Conservation (phyloP, 2,797 vertebrate genomes). For the Lithobates sylvaticus region DNA sequence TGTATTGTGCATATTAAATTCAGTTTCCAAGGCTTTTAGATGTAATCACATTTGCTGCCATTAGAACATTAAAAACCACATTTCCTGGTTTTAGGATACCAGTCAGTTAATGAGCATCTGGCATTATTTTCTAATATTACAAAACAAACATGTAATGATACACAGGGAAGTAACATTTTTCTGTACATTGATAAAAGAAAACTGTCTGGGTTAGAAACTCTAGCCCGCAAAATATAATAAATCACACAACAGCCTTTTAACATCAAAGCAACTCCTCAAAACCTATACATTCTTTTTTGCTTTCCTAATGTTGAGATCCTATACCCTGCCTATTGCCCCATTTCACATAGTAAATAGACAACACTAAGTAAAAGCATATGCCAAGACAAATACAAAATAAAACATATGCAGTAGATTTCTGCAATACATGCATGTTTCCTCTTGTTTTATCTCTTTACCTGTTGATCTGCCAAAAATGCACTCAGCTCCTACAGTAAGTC, state of each 20-base stretch:
- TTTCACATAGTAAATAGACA: background rate
- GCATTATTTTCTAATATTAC: constrained; percentile 53
- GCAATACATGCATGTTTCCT: too few relatives aligned
- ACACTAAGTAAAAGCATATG: too few relatives aligned
- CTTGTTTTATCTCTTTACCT: too few relatives aligned
- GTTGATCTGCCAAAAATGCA: too few relatives aligned
- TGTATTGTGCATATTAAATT: constrained; percentile 50
- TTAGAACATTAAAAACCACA: constrained; percentile 54
- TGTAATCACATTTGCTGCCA: constrained; percentile 55
- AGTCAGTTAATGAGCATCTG: constrained; percentile 57
- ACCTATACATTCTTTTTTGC: background rate
- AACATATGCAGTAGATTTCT: too few relatives aligned
- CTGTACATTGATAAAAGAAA: constrained; percentile 42
- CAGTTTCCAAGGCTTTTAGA: constrained; percentile 51
- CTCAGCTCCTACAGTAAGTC: too few relatives aligned
- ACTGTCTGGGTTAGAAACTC: constrained; percentile 12
- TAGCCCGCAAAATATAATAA: constrained; percentile 16
- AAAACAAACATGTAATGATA: constrained; percentile 37
- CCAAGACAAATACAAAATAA: too few relatives aligned
- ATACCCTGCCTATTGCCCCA: background rate
- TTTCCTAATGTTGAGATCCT: background rate
- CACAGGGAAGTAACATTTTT: constrained; percentile 37
- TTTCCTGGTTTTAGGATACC: constrained; percentile 59
- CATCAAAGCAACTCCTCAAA: constrained; percentile 6
- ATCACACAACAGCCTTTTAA: constrained; percentile 9